These are phyloP conservation scores for Amphiduros pacificus DNA, from an alignment of 2,888 invertebrate genomes.

Conservation along the genomic window DNA sequence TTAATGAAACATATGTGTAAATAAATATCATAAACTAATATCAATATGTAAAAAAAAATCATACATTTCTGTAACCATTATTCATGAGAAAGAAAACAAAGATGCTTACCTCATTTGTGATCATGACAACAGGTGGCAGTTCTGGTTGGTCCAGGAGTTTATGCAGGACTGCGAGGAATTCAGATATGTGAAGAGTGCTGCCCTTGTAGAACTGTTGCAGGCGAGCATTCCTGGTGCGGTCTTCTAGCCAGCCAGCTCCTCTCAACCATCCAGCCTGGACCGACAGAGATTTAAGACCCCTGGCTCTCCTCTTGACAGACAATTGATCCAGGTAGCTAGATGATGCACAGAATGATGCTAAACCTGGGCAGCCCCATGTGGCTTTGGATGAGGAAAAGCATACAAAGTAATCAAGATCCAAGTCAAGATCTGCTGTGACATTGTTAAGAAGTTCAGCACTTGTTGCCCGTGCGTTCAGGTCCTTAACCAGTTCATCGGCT, in stretches of 20 bases:
- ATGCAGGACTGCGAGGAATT: conserved; percentile 8
- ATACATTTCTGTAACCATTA: too few species aligned
- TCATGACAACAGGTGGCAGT: conserved; percentile 7
- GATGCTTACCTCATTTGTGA: conserved; percentile 12
- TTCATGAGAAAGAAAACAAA: too few species aligned
- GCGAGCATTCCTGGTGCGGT: not conserved
- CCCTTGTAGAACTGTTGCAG: not conserved
- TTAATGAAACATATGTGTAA: too few species aligned
- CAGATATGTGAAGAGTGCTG: conserved; percentile 1
- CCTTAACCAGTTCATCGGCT: not conserved
- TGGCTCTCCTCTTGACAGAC: not conserved
- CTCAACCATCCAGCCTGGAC: conserved; percentile 5
- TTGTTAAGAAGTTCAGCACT: conserved; percentile 1
- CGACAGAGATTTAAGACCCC: conserved; percentile 10
- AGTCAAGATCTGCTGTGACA: not conserved
- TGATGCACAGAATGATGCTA: not conserved
- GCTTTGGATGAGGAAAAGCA: conserved; percentile 6
- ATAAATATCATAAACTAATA: too few species aligned
- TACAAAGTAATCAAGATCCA: conserved; percentile 10
- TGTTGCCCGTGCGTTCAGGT: not conserved
- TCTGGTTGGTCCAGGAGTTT: not conserved
- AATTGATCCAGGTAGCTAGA: not conserved
- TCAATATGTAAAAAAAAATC: too few species aligned
- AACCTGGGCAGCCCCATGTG: conserved; percentile 6
- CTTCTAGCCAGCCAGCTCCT: conserved; percentile 1